Conservation (phyloP, 1,140 invertebrate genomes). For the Drosophila auraria region DNA sequence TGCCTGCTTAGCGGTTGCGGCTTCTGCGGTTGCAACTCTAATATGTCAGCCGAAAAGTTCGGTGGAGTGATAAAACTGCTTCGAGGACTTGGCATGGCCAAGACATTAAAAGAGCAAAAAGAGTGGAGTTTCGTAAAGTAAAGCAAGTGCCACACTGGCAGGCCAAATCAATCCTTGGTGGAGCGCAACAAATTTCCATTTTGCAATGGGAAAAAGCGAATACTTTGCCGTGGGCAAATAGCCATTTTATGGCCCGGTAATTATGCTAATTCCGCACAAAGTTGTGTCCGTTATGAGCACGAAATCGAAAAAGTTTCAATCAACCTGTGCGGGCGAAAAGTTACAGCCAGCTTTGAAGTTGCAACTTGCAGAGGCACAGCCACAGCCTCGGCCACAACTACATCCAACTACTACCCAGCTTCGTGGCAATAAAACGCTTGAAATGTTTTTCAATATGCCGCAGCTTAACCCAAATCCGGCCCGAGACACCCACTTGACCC, state of each 20-base stretch:
- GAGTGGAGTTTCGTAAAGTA: not conserved
- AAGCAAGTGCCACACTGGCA: constrained; percentile 5
- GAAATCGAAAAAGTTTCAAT: constrained; percentile 84
- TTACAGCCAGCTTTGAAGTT: constrained; percentile 65
- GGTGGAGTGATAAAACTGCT: constrained; percentile 63
- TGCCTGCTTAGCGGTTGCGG: constrained; percentile 67
- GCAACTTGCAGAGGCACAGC: constrained; percentile 60
- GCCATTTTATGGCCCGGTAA: constrained; percentile 76
- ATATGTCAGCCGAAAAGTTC: constrained; percentile 77
- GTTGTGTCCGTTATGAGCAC: constrained; percentile 72
- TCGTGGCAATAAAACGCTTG: constrained; percentile 70
- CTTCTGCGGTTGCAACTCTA: constrained; percentile 68
- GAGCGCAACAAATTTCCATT: constrained; percentile 36
- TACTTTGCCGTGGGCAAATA: constrained; percentile 56
- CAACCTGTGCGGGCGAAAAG: constrained; percentile 57
- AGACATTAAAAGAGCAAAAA: constrained; percentile 40
- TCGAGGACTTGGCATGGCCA: constrained; percentile 40
- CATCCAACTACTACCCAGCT: constrained; percentile 33
- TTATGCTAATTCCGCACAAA: constrained; percentile 77
- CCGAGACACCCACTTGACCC: constrained; percentile 65
- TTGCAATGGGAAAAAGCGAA: not conserved
- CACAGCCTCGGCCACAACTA: constrained; percentile 39
- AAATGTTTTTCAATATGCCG: constrained; percentile 79
- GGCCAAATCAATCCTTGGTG: constrained; percentile 28
- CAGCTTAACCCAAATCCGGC: constrained; percentile 67